phyloP scores from a whole-genome alignment of 2,888 invertebrate genomes.

The Hydriomena furcata region DNA sequence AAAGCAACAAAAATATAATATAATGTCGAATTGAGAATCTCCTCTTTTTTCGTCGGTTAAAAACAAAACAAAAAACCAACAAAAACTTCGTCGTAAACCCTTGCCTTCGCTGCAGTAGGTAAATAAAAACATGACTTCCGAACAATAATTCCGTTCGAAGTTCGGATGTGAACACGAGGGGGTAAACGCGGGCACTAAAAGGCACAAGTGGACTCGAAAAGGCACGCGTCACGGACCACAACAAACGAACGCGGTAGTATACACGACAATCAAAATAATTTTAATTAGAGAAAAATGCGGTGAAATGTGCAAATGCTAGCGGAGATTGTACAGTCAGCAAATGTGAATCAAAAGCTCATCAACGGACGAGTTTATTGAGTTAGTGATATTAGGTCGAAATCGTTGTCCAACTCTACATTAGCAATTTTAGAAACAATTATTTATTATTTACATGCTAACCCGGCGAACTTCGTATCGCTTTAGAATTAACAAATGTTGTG shows the following conservation, averaged over 20 bases:
- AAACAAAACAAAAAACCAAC: constrained; percentile 11
- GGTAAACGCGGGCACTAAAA: constrained; percentile 80
- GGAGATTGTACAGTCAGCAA: constrained; percentile 18
- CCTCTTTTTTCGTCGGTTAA: no score
- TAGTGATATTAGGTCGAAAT: no score
- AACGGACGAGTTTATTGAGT: no score
- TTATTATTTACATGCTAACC: no score
- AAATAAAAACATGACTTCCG: constrained; percentile 56
- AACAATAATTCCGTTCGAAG: constrained; percentile 62
- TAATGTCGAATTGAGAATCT: no score
- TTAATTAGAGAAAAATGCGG: constrained; percentile 83
- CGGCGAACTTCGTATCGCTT: no score
- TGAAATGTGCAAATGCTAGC: constrained; percentile 59
- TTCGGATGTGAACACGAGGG: constrained; percentile 59
- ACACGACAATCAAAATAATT: constrained; percentile 80
- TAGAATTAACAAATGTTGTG: no score
- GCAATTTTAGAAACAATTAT: no score
- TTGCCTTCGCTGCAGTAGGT: constrained; percentile 39
- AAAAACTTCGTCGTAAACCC: constrained; percentile 45
- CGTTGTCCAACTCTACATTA: no score
- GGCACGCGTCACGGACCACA: constrained; percentile 78
- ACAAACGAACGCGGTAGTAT: constrained; percentile 71
- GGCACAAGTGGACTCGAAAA: constrained; percentile 73
- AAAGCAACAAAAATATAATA: no score
- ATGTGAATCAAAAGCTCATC: background rate